Conservation (phyloP, 2,888 invertebrate genomes). For the Pemphredon lugubris region DNA sequence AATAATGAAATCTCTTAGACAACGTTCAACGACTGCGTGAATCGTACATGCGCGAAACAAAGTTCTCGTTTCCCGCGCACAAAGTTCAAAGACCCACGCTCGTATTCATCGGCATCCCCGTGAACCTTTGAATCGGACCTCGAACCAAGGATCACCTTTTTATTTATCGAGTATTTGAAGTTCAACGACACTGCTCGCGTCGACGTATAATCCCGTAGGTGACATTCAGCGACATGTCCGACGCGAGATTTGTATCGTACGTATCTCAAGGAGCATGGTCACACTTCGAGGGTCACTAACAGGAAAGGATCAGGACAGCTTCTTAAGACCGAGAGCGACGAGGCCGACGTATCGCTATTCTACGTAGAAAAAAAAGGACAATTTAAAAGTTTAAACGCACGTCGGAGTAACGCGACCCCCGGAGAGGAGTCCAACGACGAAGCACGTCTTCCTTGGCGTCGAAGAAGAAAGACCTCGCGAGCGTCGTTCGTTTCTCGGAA, state of each 20-base stretch:
- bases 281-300: slow-evolving; percentile 62
- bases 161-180: slow-evolving; percentile 57
- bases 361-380: slow-evolving; percentile 12
- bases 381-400: not conserved
- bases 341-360: slow-evolving; percentile 34
- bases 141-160: slow-evolving; percentile 55
- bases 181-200: slow-evolving; percentile 60
- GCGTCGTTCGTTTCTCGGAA: slow-evolving; percentile 11
- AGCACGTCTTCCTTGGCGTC: not conserved
- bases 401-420: not conserved
- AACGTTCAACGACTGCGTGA: slow-evolving; percentile 7
- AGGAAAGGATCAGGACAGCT: slow-evolving; percentile 63
- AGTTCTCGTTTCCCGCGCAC: slow-evolving; percentile 32
- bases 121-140: slow-evolving; percentile 43
- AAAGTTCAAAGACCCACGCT: slow-evolving; percentile 67
- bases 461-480: not conserved
- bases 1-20: slow-evolving; percentile 16
- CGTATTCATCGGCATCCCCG: slow-evolving; percentile 54
- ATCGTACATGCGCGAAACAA: slow-evolving; percentile 41
- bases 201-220: slow-evolving; percentile 65
- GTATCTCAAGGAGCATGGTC: slow-evolving; percentile 67
- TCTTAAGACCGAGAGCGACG: slow-evolving; percentile 40
- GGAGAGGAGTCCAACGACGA: not conserved
- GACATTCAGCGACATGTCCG: slow-evolving; percentile 71
- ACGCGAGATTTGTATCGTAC: slow-evolving; percentile 50